Conservation (phyloP, 2,797 vertebrate species). For the Epinephelus malabaricus region DNA sequence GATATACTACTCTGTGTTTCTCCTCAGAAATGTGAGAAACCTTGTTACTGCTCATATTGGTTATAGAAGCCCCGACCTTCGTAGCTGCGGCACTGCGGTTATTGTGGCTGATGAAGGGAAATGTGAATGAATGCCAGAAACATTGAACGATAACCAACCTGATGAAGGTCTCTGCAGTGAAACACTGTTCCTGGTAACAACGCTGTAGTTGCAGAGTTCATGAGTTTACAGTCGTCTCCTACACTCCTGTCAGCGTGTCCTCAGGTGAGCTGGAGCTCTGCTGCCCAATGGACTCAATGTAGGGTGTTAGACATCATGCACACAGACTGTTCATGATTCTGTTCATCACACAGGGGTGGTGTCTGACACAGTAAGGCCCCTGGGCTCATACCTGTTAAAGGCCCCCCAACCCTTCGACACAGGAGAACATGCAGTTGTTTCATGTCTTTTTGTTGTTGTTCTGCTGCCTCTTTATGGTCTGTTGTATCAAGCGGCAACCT, state of each 20-base stretch:
- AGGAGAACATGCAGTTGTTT: background rate
- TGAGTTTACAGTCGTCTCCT: background rate
- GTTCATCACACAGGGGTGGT: background rate
- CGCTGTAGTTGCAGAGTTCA: background rate
- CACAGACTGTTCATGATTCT: background rate
- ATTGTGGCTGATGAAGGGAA: background rate
- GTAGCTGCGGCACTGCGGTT: background rate
- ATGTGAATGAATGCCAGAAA: background rate
- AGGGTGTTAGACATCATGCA: background rate
- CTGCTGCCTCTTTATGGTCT: too few species aligned
- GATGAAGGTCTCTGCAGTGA: constrained; percentile 2
- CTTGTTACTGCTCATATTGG: background rate
- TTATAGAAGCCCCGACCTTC: background rate
- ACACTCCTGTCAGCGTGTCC: constrained; percentile 4
- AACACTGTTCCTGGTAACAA: background rate
- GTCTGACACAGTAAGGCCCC: background rate
- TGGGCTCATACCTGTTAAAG: background rate
- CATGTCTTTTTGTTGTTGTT: background rate
- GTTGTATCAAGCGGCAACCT: too few species aligned
- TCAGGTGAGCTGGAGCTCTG: constrained; percentile 11
- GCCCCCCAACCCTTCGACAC: background rate
- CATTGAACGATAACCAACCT: background rate
- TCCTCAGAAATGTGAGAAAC: background rate
- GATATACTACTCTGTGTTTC: background rate
- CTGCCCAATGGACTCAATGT: background rate